These are phyloP conservation scores for Polyommatus iphigenia DNA, from an alignment of 2,888 invertebrate species.

Conservation along the genomic window DNA sequence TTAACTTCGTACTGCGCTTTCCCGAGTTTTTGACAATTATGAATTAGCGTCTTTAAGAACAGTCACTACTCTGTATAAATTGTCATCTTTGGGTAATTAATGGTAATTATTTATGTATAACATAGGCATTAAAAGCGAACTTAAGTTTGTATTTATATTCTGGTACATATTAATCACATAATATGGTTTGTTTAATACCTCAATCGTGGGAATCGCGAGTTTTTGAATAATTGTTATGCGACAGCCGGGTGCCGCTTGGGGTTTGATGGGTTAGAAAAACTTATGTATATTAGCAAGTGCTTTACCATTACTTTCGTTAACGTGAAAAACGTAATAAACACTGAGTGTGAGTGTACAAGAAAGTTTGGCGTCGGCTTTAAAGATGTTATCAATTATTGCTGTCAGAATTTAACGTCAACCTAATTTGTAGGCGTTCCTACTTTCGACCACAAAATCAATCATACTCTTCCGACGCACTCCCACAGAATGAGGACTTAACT, in stretches of 20 bases:
- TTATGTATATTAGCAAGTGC: background rate
- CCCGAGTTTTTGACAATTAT: constrained; percentile 63
- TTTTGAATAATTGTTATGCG: no score
- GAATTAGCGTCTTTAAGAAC: constrained; percentile 35
- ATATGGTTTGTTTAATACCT: background rate
- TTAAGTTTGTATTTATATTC: background rate
- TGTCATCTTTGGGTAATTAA: background rate
- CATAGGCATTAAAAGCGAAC: background rate
- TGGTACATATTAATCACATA: background rate
- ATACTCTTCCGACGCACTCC: background rate
- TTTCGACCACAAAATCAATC: constrained; percentile 1
- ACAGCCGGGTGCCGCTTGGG: no score
- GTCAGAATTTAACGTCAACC: background rate
- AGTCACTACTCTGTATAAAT: background rate
- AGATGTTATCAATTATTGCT: background rate
- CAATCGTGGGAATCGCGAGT: no score
- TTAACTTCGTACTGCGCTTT: constrained; percentile 69
- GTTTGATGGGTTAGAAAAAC: background rate
- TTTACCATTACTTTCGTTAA: background rate
- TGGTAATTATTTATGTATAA: background rate
- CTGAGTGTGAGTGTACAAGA: background rate
- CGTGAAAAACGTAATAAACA: background rate
- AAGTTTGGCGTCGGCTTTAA: background rate
- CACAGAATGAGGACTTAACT: background rate
- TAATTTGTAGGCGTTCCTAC: background rate